Evolutionary conservation across 2,888 invertebrate genomes (phyloP), one percentile per base, ranked within the genome.

Genomic region (Pyrocoelia pectoralis): DNA sequence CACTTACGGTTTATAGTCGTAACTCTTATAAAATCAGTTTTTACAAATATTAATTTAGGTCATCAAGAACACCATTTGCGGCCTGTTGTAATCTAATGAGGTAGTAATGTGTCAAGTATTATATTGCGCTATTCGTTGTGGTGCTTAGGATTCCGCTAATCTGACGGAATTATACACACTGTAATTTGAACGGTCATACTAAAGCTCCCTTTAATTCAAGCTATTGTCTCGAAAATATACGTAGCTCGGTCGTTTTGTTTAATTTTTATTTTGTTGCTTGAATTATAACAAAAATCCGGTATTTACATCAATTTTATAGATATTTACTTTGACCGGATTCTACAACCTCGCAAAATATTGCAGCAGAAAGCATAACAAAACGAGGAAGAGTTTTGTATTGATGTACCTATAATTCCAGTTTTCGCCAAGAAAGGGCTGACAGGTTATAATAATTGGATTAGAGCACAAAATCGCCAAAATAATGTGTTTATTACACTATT

Each of bases 31-130:
- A 3, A 24, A 24, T 5, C 24, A 24, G 24, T 5, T 24, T 24
- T 24, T 24, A 5, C 3, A 24, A 8, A 24, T 24, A 5, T 5
- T 24, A 24, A 24, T 24, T 3, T 24, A 24, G 24, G 3, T 24
- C 29, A 38, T 24, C 54, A 54, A 6, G 54, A 60, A 53, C 54
- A 58, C 46, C 60, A 56, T 52, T 49, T 49, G 49, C 49, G 38
- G 56, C 57, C 38, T 40, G 59, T 62, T 65, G 60, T 73, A 72
- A 72, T 78, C 77, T 80, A 81, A 80, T 79, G 80, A 80, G 79
- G 80, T 80, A 80, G 79, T 80, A 80, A 81, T 79, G 79, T 79
- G 80, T 79, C 79, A 79, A 77, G 76, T 73, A 76, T 73, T 78
- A 79, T 79, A 79, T 78, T 76, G 74, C 73, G 73, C 75, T 74